Evolutionary conservation across 2,113 vertebrate species (phyloP), one percentile per base, ranked within the genome.

Genomic region (Oophaga pumilio): DNA sequence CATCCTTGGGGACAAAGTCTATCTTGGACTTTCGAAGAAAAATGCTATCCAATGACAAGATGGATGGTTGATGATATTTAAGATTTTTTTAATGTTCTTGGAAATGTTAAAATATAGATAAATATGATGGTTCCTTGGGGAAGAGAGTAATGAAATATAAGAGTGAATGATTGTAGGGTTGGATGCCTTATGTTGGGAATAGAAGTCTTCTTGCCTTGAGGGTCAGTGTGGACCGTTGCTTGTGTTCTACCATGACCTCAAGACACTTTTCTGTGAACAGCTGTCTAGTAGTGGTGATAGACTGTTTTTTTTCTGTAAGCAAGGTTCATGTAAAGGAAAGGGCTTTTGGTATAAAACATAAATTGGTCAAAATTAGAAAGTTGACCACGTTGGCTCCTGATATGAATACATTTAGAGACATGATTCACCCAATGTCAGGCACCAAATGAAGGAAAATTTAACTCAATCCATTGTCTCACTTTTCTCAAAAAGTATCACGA

Each of bases 1-100:
- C 50, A 59, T 60, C 78, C 79, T 28, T 3, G 5, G 78, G 66
- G 86, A 87, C 18, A 24, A 82, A 24, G 66, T 5, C 60, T 64
- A 0, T 22, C 43, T 22, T 49, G 57, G 5, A 49, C 59, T 60
- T 64, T 82, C 2, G 24, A 80, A 62, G 78, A 56, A 57, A 24
- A 60, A 33, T 28, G 33, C 33, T 5, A 43, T 43, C 8, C 56
- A 20, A 60, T 14, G 60, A 33, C 33, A 20, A 17, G 57, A 71
- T 73, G 69, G 7, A 18, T 43, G 8, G 15, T 20, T 20, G 17
- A 73, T 18, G 15, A 13, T 26, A 26, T 62, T 68, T 24, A 26
- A 68, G 24, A 26, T 9, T 59, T 10, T 59, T 59, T 59, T 59
- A 59, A 5, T 59, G 13, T 59, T 59, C 57, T 59, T 59, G 57